These are phyloP conservation scores for Stictocephala bisonia DNA, from an alignment of 2,888 invertebrate species.

Conservation along the genomic window DNA sequence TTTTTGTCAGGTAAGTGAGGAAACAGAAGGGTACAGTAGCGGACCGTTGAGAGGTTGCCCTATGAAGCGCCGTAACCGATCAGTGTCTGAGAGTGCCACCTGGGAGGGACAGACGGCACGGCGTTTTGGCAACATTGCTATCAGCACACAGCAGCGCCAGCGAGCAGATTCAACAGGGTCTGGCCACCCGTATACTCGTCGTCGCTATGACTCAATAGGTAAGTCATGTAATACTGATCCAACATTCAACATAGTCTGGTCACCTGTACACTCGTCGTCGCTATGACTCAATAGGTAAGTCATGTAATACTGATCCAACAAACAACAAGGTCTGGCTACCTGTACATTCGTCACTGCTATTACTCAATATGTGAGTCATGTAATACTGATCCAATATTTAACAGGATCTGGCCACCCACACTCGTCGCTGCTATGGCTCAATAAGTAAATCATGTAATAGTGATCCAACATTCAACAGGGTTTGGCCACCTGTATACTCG, in stretches of 20 bases:
- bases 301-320: not conserved
- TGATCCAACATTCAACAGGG: not conserved
- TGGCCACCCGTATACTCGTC: conserved; percentile 6
- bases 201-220: conserved; percentile 39
- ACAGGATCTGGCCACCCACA: conserved; percentile 24
- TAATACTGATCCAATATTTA: not conserved
- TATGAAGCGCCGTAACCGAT: conserved; percentile 72
- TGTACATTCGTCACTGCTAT: conserved; percentile 24
- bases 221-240: not conserved
- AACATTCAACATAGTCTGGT: conserved; percentile 31
- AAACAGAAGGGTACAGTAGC: conserved; percentile 66
- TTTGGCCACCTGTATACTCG: too few relatives aligned
- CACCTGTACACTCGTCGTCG: conserved; percentile 19
- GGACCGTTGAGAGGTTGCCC: conserved; percentile 65
- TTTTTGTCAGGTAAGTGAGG: conserved; percentile 72
- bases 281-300: conserved; percentile 36
- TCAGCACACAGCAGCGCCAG: not conserved
- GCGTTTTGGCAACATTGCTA: conserved; percentile 10
- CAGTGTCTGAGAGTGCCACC: conserved; percentile 72
- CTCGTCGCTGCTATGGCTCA: conserved; percentile 37
- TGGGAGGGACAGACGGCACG: conserved; percentile 36
- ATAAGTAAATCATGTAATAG: conserved; percentile 17
- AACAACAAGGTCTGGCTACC: conserved; percentile 28
- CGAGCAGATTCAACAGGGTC: conserved; percentile 44
- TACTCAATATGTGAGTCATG: conserved; percentile 29